Conservation (phyloP, 2,888 invertebrate genomes). For the Philhelius pedissequus region DNA sequence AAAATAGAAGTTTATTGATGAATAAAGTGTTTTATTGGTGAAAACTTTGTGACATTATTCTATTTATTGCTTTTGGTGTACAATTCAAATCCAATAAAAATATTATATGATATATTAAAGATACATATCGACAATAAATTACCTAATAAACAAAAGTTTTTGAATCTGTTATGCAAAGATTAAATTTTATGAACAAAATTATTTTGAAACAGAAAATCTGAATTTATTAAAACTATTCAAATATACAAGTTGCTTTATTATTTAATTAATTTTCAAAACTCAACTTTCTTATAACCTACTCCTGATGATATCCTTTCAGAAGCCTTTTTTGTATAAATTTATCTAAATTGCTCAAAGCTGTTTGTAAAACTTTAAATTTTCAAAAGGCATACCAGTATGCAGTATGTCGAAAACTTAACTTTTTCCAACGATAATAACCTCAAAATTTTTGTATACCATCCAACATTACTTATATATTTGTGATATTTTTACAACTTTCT, state of each 20-base stretch:
- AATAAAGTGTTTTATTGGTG: slow-evolving; percentile 10
- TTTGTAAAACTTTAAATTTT: slow-evolving; percentile 3
- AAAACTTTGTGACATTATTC: background rate
- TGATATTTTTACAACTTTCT: background rate
- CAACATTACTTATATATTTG: background rate
- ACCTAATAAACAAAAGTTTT: background rate
- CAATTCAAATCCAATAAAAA: background rate
- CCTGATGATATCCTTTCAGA: background rate
- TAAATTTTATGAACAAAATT: no score
- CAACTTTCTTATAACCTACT: background rate
- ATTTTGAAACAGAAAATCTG: no score
- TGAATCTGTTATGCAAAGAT: no score
- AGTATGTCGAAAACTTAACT: background rate
- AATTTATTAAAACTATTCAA: no score
- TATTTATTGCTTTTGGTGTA: background rate
- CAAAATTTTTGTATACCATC: background rate
- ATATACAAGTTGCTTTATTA: background rate
- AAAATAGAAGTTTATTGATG: slow-evolving; percentile 14
- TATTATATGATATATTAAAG: background rate
- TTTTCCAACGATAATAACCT: background rate
- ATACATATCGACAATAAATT: background rate
- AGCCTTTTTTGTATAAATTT: background rate
- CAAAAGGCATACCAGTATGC: background rate
- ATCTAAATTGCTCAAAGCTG: background rate
- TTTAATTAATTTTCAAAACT: background rate